Evolutionary conservation across 2,888 invertebrate species (phyloP).

Genomic region (Idaea aversata): DNA sequence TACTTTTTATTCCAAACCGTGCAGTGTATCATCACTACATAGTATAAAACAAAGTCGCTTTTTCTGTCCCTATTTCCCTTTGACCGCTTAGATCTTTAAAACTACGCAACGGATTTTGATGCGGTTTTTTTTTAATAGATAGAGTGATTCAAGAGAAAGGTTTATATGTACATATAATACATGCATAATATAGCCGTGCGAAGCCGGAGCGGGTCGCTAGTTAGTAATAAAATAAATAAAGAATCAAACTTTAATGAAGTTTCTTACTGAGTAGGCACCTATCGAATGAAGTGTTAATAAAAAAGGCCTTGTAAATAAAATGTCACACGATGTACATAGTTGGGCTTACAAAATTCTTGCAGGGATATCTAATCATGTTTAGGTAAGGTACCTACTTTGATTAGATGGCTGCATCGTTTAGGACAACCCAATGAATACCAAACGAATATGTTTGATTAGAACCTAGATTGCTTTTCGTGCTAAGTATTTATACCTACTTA

Average conservation of each 20-base stretch:
- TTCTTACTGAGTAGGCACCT: background rate
- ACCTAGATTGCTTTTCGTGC: background rate
- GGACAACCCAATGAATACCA: background rate
- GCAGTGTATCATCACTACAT: too few species aligned
- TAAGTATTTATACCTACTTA: background rate
- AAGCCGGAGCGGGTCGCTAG: too few species aligned
- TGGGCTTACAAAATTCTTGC: conserved; percentile 64
- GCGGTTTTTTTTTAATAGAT: too few species aligned
- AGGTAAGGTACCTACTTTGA: conserved; percentile 48
- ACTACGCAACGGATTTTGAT: too few species aligned
- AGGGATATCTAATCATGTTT: conserved; percentile 67
- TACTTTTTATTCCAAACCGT: too few species aligned
- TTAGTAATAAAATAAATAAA: too few species aligned
- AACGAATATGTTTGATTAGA: conserved; percentile 2
- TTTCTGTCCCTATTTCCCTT: too few species aligned
- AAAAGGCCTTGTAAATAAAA: background rate
- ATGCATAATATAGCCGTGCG: too few species aligned
- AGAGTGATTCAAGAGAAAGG: too few species aligned
- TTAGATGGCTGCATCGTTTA: conserved; percentile 55
- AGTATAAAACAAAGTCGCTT: too few species aligned
- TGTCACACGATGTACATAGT: conserved; percentile 39
- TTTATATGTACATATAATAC: too few species aligned
- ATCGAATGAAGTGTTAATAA: background rate
- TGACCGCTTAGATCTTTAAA: too few species aligned
- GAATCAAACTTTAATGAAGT: background rate